These are phyloP conservation scores for Prunella fulvescens DNA, from an alignment of 2,113 vertebrate genomes.

Conservation along the genomic window DNA sequence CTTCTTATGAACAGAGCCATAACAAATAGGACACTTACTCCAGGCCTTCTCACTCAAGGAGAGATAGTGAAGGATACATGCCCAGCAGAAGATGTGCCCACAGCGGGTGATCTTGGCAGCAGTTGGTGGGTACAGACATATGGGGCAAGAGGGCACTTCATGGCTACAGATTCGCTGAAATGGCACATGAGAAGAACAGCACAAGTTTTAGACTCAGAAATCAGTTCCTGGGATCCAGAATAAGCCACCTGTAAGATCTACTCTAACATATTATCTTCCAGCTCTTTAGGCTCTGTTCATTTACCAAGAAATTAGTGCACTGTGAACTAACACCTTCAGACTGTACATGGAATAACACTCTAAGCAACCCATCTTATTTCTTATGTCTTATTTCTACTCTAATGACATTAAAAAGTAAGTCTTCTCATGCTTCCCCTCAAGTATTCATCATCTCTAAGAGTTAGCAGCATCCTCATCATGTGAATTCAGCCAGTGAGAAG, in stretches of 20 bases:
- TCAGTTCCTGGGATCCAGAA: neutral
- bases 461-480: neutral
- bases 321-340: neutral
- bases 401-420: neutral
- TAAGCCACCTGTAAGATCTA: neutral
- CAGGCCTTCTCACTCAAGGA: constrained; percentile 93
- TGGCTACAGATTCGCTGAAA: constrained; percentile 94
- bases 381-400: neutral
- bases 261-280: neutral
- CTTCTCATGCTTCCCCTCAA: neutral
- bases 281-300: neutral
- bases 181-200: neutral
- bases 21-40: constrained; percentile 98
- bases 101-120: constrained; percentile 96
- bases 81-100: constrained; percentile 98
- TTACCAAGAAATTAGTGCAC: neutral
- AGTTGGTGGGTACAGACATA: constrained; percentile 94
- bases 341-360: neutral
- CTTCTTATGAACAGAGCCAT: constrained; percentile 86
- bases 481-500: neutral
- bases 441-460: neutral
- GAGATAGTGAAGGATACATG: constrained; percentile 96
- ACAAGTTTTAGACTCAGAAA: neutral
- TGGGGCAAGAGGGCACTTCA: constrained; percentile 97
- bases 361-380: neutral